Evolutionary conservation across 2,888 invertebrate species (phyloP).

Genomic region (Polydrusus pterygomalis): DNA sequence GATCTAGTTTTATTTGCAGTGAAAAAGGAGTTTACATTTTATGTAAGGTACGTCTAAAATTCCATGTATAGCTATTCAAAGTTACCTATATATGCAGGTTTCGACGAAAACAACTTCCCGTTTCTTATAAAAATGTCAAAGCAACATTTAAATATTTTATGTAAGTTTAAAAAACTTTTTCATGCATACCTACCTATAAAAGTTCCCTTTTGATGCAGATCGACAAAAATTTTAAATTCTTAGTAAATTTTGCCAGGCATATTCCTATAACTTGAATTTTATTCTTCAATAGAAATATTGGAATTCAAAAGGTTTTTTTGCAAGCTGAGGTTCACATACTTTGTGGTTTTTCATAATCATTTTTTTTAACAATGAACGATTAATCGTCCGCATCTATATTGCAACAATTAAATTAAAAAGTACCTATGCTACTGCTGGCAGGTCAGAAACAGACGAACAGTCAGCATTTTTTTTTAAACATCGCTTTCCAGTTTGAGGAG

Average conservation of each 20-base stretch:
- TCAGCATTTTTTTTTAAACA: too few species aligned
- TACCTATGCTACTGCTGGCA: too few species aligned
- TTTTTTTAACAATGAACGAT: too few species aligned
- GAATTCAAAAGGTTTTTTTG: too few species aligned
- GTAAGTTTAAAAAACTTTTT: background rate
- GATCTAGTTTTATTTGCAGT: too few species aligned
- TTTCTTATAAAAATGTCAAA: slow-evolving; percentile 1
- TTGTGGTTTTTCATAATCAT: too few species aligned
- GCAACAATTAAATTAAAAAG: too few species aligned
- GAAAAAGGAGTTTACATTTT: background rate
- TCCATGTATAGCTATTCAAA: background rate
- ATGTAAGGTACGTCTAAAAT: background rate
- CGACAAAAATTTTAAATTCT: background rate
- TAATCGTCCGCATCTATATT: too few species aligned
- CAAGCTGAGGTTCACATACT: too few species aligned
- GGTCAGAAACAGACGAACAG: too few species aligned
- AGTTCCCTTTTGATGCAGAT: background rate
- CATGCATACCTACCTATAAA: background rate
- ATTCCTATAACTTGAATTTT: background rate
- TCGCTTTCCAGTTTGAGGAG: too few species aligned
- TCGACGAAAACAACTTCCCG: background rate
- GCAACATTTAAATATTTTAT: slow-evolving; percentile 4
- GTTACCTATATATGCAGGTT: background rate
- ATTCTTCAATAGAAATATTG: background rate
- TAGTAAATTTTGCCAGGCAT: background rate